Percentiles rank a stretch among this genome's conserved stretches.
Conservation (phyloP, 2,888 invertebrate genomes). For the Thysanoteuthis rhombus region DNA sequence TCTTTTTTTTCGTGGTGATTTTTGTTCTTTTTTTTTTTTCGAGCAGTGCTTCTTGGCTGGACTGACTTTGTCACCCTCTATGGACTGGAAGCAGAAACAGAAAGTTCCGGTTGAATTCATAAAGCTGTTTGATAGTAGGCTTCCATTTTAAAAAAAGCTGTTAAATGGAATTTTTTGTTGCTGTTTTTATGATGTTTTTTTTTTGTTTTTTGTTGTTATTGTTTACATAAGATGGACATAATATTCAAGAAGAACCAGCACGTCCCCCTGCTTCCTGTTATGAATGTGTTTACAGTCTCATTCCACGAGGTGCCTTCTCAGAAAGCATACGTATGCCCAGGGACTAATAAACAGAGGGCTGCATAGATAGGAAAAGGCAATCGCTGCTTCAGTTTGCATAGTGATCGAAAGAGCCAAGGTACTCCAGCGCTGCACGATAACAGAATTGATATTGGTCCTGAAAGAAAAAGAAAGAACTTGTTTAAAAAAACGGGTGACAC, state of each 20-base stretch:
- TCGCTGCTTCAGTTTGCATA: constrained; percentile 61
- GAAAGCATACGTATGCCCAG: constrained; percentile 32
- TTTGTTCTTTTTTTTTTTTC: not conserved
- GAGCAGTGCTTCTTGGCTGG: constrained; percentile 31
- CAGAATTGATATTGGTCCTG: constrained; percentile 98
- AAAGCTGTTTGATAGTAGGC: constrained; percentile 26
- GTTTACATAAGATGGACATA: constrained; percentile 22
- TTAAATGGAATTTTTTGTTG: not conserved
- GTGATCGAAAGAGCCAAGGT: constrained; percentile 97
- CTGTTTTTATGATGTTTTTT: not conserved
- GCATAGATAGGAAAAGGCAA: constrained; percentile 34
- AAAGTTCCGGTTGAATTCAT: not conserved
- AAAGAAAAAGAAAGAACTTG: constrained; percentile 37
- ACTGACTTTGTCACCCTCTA: constrained; percentile 22
- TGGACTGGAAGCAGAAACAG: constrained; percentile 28
- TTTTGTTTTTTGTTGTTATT: not conserved
- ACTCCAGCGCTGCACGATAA: constrained; percentile 97
- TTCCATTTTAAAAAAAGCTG: constrained; percentile 25
- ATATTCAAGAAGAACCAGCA: constrained; percentile 19
- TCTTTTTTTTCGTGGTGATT: not conserved
- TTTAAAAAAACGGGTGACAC: not conserved
- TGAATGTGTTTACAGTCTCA: constrained; percentile 23
- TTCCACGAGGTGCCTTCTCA: constrained; percentile 32
- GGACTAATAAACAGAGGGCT: constrained; percentile 33
- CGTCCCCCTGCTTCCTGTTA: constrained; percentile 24